Base-by-base conservation (phyloP, 2,797 vertebrate genomes). In the Sparus aurata region DNA sequence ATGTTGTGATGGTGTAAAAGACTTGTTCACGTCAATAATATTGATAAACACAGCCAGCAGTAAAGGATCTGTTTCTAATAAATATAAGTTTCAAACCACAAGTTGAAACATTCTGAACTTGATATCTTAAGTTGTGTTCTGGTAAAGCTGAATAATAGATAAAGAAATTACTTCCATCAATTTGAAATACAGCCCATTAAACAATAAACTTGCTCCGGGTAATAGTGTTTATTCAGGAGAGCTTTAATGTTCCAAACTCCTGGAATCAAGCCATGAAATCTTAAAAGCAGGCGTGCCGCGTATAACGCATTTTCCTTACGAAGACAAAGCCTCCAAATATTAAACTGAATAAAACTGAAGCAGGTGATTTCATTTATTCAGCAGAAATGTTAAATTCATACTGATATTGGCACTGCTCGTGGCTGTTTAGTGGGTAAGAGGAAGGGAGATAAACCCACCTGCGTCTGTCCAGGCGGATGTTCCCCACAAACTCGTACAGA, bases 401-500 rank as follows among this genome's bases (percentile, higher is more conserved):
- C 46, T 13, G 10, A 54, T 11, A 6, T 6, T 61, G 75, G 71
- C 58, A 70, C 18, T 64, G 62, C 58, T 81, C 73, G 67, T 71
- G 54, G 54, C 55, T 61, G 55, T 30, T 59, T 41, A 67, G 72
- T 54, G 23, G 12, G 38, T 61, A 67, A 61, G 53, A 41, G 17
- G 11, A 43, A n/a, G 54, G 69, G 47, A 50, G 50, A 53, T n/a
- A 49, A 52, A 57, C 96, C 58, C 95, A 99, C 98, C 97, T 96
- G 85, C 98, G 96, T 72, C 97, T 96, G 82, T 98, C 95, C 80
- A 99, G 91, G 16, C 97, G 95, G 82, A 99, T 97, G 93, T 99
- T 99, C 79, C 98, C 98, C 71, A 99, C 97, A 91, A 99, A 99
- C 92, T 99, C 98, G 9, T 99, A 99, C 60, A 99, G 95, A 87